A percentile compares a stretch with the other conserved stretches of the same genome.
These are phyloP conservation scores for Austrolebias charrua DNA, from an alignment of 2,797 vertebrate genomes.

Conservation along the genomic window DNA sequence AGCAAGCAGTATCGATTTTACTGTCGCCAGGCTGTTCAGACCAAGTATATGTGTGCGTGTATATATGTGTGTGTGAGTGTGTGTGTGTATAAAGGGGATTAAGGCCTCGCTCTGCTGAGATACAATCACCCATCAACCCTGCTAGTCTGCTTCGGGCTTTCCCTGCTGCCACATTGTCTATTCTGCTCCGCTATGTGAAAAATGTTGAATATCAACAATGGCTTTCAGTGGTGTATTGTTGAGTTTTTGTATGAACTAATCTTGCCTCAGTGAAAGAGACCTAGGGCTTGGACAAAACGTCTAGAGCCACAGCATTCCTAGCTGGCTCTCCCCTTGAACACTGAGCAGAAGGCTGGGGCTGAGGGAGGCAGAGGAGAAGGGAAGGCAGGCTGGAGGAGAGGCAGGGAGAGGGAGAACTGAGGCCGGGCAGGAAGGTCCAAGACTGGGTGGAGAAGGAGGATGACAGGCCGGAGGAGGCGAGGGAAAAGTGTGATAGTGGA, in stretches of 20 bases:
- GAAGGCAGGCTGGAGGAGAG: constrained; percentile 61
- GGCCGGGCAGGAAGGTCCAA: constrained; percentile 72
- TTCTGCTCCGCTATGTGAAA: constrained; percentile 99
- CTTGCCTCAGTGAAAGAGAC: constrained; percentile 97
- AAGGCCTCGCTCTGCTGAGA: constrained; percentile 92
- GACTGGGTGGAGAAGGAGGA: constrained; percentile 18
- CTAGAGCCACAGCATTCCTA: constrained; percentile 97
- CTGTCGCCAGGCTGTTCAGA: constrained; percentile 84
- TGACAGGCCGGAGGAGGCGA: constrained; percentile 11
- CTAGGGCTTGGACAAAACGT: constrained; percentile 98
- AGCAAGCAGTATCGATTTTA: constrained; percentile 84
- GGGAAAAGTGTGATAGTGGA: not conserved
- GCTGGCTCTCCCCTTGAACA: constrained; percentile 86
- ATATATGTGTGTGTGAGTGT: constrained; percentile 43
- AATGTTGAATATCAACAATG: constrained; percentile 99
- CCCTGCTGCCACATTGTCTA: constrained; percentile 99
- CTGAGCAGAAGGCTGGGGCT: constrained; percentile 84
- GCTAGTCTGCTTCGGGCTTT: constrained; percentile 91
- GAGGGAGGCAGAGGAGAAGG: constrained; percentile 72
- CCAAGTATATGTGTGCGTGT: constrained; percentile 58
- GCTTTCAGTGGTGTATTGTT: constrained; percentile 99
- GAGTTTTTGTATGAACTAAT: constrained; percentile 99
- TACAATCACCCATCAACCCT: constrained; percentile 98
- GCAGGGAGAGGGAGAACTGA: constrained; percentile 44
- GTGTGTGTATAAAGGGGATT: constrained; percentile 85